Evolutionary conservation across 2,113 vertebrate genomes (phyloP).

Genomic region (Cygnus atratus): DNA sequence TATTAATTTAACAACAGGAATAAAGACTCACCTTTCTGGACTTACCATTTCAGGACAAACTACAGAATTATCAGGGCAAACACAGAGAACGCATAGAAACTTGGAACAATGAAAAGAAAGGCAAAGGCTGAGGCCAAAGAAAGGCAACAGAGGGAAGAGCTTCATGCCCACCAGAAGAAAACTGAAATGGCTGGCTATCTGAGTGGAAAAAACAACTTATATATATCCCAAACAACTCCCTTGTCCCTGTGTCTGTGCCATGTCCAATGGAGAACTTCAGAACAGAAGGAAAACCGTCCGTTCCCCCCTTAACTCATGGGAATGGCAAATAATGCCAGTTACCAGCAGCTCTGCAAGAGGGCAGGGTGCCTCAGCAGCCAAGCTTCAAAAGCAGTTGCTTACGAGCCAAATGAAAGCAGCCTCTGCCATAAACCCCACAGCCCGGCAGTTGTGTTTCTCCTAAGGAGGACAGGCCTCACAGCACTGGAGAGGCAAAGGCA

Average conservation of each 20-base stretch:
- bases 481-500: not conserved
- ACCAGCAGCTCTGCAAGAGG: not conserved
- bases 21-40: not conserved
- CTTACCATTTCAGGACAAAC: not conserved
- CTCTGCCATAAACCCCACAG: not conserved
- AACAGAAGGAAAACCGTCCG: not conserved
- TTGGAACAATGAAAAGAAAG: not conserved
- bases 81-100: not conserved
- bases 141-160: not conserved
- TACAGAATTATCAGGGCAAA: not conserved
- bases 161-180: not conserved
- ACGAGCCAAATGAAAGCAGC: not conserved
- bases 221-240: not conserved
- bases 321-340: not conserved
- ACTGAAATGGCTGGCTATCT: not conserved
- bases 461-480: too few relatives aligned
- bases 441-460: not conserved
- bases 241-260: not conserved
- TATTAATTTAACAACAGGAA: not conserved
- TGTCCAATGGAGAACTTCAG: not conserved
- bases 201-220: rapidly evolving
- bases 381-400: rapidly evolving
- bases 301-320: not conserved
- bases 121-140: not conserved
- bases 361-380: not conserved